Conservation (phyloP, 2,113 vertebrate species). For the Thalassarche chlororhynchos region DNA sequence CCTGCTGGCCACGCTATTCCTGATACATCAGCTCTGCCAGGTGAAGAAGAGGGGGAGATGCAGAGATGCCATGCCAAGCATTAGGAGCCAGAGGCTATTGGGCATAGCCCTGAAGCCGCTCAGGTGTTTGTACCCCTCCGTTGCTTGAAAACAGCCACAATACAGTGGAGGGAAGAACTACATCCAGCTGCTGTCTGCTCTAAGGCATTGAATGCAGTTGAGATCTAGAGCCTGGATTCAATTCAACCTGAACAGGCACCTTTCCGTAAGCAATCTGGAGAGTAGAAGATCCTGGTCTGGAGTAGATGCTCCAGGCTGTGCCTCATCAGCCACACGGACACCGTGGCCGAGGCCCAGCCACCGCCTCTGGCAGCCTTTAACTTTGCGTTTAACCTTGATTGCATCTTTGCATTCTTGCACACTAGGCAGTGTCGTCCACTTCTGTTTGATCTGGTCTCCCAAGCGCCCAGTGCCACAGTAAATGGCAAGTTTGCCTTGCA, state of each 20-base stretch:
- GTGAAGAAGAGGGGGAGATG: neutral
- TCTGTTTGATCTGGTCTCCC: neutral
- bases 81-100: neutral
- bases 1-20: too few species aligned
- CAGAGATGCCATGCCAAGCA: too few species aligned
- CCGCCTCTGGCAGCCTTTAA: neutral
- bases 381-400: neutral
- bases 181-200: neutral
- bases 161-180: neutral
- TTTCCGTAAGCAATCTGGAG: neutral
- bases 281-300: neutral
- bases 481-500: neutral
- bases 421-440: neutral
- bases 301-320: neutral
- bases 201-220: neutral
- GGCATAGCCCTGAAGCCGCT: neutral
- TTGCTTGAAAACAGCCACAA: neutral
- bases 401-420: neutral
- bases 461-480: neutral
- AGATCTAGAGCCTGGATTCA: neutral
- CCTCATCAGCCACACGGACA: neutral
- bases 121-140: too few species aligned
- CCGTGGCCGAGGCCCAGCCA: neutral
- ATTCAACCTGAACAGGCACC: neutral
- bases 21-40: neutral